phyloP scores from a whole-genome alignment of 1,140 invertebrate genomes.

The Penaeus indicus region DNA sequence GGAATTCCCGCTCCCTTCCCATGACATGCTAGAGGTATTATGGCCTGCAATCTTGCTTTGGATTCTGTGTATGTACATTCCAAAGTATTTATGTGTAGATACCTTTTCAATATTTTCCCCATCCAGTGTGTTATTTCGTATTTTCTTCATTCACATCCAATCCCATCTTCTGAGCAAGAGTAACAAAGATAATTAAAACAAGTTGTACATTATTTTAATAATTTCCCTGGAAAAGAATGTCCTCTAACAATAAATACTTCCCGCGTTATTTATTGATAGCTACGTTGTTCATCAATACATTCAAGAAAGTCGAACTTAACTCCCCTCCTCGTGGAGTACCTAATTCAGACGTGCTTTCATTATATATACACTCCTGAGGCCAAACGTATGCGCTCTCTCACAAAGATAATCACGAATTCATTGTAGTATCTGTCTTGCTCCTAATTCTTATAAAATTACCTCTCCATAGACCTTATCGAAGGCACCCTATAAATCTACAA shows the following conservation, averaged over 20 bases:
- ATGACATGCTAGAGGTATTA: not conserved
- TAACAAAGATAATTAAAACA: too few relatives aligned
- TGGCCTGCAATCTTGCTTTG: not conserved
- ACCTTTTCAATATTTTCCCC: slow-evolving; percentile 2
- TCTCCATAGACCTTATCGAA: not conserved
- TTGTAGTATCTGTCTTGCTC: not conserved
- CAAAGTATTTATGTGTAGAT: not conserved
- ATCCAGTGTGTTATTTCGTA: not conserved
- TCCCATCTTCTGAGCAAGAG: too few relatives aligned
- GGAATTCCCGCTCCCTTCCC: slow-evolving; percentile 15
- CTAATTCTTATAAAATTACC: slow-evolving; percentile 19
- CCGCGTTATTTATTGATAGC: not conserved
- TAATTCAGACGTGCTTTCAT: not conserved
- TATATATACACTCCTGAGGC: not conserved
- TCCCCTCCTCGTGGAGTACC: slow-evolving; percentile 16
- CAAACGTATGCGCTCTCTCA: not conserved
- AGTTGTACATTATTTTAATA: not conserved
- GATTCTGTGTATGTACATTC: not conserved
- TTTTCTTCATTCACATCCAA: too few relatives aligned
- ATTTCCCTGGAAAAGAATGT: not conserved
- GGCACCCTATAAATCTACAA: not conserved
- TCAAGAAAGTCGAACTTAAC: slow-evolving; percentile 2
- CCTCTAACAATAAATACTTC: not conserved
- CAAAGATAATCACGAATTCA: not conserved
- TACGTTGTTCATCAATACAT: slow-evolving; percentile 12